Conservation (phyloP, 2,888 invertebrate genomes). For the Agrochola circellaris region DNA sequence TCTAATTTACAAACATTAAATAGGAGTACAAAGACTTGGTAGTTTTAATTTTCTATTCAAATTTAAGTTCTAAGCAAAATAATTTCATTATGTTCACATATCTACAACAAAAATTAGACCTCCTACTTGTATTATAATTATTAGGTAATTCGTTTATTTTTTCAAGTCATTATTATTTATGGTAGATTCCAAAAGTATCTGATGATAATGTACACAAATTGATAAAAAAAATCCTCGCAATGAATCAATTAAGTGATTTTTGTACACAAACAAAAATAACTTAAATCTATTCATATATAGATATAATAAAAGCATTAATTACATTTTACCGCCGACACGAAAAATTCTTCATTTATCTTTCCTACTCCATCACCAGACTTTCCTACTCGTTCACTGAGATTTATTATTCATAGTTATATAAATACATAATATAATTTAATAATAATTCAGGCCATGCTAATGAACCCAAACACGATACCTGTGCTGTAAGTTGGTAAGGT, state of each 20-base stretch:
- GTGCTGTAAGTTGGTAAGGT: too few species aligned
- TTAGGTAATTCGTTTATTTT: neutral
- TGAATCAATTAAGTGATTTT: too few species aligned
- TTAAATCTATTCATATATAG: neutral
- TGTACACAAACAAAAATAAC: too few species aligned
- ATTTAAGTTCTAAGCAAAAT: neutral
- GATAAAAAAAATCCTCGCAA: neutral
- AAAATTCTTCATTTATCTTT: too few species aligned
- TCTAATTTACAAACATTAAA: conserved; percentile 12
- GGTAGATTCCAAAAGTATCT: neutral
- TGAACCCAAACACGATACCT: too few species aligned
- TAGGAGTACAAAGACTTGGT: conserved; percentile 15
- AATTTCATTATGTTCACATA: conserved; percentile 5
- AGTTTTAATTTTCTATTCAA: conserved; percentile 20
- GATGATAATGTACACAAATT: neutral
- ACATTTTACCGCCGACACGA: too few species aligned
- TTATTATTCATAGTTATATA: too few species aligned
- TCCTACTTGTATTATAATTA: neutral
- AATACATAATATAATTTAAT: too few species aligned
- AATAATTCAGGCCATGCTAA: too few species aligned
- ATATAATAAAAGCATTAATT: neutral
- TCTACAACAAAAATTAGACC: neutral
- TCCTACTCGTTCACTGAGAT: too few species aligned
- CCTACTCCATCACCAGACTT: too few species aligned
- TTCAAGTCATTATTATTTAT: neutral